Percentiles rank a stretch among this genome's conserved stretches.
Evolutionary conservation across 2,888 invertebrate genomes (phyloP).

Genomic region (Mylabris sibirica): DNA sequence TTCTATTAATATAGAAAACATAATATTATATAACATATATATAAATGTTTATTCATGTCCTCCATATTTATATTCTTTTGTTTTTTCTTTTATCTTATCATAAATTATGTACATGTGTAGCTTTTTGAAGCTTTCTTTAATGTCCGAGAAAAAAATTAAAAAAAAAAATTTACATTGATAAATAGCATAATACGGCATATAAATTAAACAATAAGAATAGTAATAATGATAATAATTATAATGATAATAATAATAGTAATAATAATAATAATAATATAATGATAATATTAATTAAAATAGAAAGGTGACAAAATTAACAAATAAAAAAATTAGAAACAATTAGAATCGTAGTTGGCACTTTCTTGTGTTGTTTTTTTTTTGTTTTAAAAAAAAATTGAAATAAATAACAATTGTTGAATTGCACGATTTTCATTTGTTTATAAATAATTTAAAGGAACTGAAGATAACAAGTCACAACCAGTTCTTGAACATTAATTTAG

Average conservation of each 20-base stretch:
- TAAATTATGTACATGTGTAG: constrained; percentile 46
- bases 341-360: constrained; percentile 43
- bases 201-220: constrained; percentile 34
- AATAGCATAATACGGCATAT: constrained; percentile 44
- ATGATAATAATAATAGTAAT: not conserved
- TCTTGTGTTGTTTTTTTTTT: constrained; percentile 30
- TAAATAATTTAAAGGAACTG: not conserved
- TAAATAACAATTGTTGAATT: not conserved
- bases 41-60: constrained; percentile 20
- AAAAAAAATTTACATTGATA: constrained; percentile 43
- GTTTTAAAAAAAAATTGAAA: not conserved
- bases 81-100: constrained; percentile 8
- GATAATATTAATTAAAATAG: not conserved
- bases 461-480: constrained; percentile 27
- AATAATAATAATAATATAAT: not conserved
- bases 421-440: not conserved
- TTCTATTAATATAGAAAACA: constrained; percentile 22
- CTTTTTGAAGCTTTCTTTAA: constrained; percentile 29
- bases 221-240: constrained; percentile 15
- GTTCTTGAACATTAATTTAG: constrained; percentile 17
- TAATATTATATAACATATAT: constrained; percentile 29
- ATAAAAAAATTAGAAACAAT: constrained; percentile 24
- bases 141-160: not conserved
- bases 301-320: constrained; percentile 17
- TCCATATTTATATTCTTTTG: constrained; percentile 17